Conservation (phyloP, 30 jellyfish, hydroid and myxozoan genomes). For the Pelagia noctiluca region DNA sequence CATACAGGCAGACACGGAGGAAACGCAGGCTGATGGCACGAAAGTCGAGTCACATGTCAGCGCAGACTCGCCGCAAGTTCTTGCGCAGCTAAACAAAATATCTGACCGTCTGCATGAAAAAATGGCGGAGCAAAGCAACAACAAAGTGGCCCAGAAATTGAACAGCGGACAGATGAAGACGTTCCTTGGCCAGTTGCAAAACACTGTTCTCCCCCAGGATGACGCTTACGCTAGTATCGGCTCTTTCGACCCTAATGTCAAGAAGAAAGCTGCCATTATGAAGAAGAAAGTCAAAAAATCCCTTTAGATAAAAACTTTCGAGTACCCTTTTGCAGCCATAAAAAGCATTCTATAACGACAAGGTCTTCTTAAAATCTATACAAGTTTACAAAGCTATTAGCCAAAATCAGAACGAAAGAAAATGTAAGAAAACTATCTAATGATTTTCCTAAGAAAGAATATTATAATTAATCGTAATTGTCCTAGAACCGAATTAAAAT, state of each 20-base stretch:
- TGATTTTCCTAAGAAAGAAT: no score
- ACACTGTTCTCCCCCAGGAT: constrained; percentile 42
- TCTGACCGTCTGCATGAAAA: constrained; percentile 65
- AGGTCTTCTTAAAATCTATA: no score
- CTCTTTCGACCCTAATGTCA: constrained; percentile 84
- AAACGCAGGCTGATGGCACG: constrained; percentile 8
- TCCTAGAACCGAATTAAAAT: no score
- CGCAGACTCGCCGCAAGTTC: constrained; percentile 21
- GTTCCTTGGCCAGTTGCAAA: background rate
- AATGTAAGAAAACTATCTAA: no score
- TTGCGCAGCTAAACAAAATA: constrained; percentile 51
- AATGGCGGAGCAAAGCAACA: background rate
- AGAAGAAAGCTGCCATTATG: constrained; percentile 80
- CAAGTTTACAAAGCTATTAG: no score
- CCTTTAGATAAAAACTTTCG: no score
- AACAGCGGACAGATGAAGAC: constrained; percentile 39
- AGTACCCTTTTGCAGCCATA: no score
- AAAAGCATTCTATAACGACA: no score
- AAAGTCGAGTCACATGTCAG: constrained; percentile 10
- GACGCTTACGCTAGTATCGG: constrained; percentile 85
- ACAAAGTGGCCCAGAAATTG: constrained; percentile 5
- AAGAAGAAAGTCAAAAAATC: constrained; percentile 38
- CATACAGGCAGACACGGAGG: background rate
- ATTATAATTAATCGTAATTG: no score
- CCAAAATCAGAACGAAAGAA: no score